phyloP scores from a whole-genome alignment of 2,113 vertebrate species.

The Nettapus auritus region DNA sequence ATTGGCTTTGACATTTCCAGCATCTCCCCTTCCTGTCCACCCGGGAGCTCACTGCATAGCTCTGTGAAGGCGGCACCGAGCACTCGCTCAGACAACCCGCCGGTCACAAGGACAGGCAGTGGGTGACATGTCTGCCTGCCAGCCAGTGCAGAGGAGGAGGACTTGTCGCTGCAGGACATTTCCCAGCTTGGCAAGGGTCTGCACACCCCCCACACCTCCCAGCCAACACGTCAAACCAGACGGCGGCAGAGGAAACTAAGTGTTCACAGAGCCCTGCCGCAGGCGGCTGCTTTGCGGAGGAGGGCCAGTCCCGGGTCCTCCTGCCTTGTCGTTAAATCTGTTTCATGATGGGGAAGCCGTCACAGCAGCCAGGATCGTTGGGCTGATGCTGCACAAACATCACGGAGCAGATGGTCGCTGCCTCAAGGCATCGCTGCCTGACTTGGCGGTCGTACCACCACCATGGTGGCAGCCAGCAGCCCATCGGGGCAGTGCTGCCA shows the following conservation, averaged over 20 bases:
- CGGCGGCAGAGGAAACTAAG: neutral
- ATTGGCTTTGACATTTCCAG: neutral
- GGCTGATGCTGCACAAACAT: neutral
- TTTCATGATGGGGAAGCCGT: neutral
- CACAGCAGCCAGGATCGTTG: neutral
- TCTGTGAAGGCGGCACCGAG: neutral
- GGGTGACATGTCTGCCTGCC: neutral
- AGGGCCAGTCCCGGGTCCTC: neutral
- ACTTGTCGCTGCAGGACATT: neutral
- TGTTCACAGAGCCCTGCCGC: neutral
- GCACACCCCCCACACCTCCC: neutral
- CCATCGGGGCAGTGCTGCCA: neutral
- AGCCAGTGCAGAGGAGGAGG: neutral
- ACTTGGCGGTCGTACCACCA: neutral
- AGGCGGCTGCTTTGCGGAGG: neutral
- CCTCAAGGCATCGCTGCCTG: neutral
- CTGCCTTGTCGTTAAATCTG: neutral
- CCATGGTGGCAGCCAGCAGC: neutral
- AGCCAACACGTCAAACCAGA: neutral
- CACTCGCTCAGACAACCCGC: rapidly evolving
- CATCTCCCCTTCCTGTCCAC: neutral
- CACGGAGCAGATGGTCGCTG: neutral
- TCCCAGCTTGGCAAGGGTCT: neutral
- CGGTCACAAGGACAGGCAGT: rapidly evolving
- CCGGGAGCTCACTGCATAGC: rapidly evolving